Percentiles rank a stretch among this genome's conserved stretches.
Evolutionary conservation across 2,797 vertebrate species (phyloP).

Genomic region (Tragelaphus eurycerus): DNA sequence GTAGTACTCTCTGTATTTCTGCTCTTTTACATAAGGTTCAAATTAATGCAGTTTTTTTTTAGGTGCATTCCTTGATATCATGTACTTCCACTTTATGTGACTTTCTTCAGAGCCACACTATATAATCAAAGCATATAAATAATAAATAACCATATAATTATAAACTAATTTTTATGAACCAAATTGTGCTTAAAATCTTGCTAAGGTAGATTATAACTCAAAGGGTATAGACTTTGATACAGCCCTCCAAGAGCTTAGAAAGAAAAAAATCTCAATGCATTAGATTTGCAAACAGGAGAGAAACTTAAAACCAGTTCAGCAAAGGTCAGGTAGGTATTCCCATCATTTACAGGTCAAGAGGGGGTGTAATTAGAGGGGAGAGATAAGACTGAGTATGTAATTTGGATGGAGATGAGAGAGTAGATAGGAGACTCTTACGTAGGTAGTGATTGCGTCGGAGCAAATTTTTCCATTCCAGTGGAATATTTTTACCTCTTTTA

Average conservation of each 20-base stretch:
- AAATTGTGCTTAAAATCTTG: conserved; percentile 65
- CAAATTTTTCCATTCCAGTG: conserved; percentile 36
- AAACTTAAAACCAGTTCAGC: conserved; percentile 70
- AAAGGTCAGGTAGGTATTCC: conserved; percentile 68
- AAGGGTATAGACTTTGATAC: conserved; percentile 59
- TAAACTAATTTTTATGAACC: conserved; percentile 68
- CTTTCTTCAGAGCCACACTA: conserved; percentile 59
- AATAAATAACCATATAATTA: conserved; percentile 68
- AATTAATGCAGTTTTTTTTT: conserved; percentile 53
- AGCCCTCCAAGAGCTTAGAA: conserved; percentile 39
- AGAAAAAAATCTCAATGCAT: conserved; percentile 18
- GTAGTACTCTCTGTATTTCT: neutral
- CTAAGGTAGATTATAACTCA: conserved; percentile 55
- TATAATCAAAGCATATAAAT: conserved; percentile 72
- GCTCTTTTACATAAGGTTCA: conserved; percentile 59
- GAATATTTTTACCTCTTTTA: conserved; percentile 34
- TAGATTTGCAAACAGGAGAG: conserved; percentile 62
- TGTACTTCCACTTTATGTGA: conserved; percentile 64
- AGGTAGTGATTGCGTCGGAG: conserved; percentile 47
- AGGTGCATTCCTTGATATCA: conserved; percentile 66
- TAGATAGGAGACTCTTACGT: conserved; percentile 45
- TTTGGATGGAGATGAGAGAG: conserved; percentile 71
- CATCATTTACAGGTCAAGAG: conserved; percentile 73
- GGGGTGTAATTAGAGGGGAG: conserved; percentile 69
- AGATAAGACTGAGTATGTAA: conserved; percentile 71